Base-by-base conservation (phyloP, 2,113 vertebrate genomes). In the Calonectris borealis region DNA sequence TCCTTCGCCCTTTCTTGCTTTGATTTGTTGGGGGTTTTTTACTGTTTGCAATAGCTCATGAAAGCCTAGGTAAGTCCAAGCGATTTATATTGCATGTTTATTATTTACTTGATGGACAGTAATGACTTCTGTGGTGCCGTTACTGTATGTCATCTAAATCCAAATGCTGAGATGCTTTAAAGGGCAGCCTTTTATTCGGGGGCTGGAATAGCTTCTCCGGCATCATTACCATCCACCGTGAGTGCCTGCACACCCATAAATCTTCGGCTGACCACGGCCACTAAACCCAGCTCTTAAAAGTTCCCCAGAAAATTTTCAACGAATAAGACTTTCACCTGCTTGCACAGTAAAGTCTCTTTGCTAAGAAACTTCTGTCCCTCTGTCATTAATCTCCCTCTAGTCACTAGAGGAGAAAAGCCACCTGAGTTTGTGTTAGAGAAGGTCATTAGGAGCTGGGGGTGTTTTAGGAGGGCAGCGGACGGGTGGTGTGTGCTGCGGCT, bases 51-150 rank as follows among this genome's bases (percentile, higher is more conserved):
- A 16, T 51, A 52, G 49, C 75, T 94, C 81, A 13, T 32, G 72
- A 44, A 68, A 91, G 86, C 27, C 72, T 21, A 72, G 81, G 80
- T 82, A 64, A 92, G 83, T 49, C 81, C 52, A 21, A 57, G 69
- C 31, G 52, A 55, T 95, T 94, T 64, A 71, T 82, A 69, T 27
- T 1, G 0, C 7, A 2, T 86, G 92, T 75, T 83, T 91, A 77
- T 93, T 94, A 70, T 95, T 96, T 91, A 76, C 83, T 29, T 87
- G 95, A 94, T 52, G 83, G 95, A 95, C 96, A 94, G 93, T 91
- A 89, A 94, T 91, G 93, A 73, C 34, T 95, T 84, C 93, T 76
- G 88, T 10, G 40, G 86, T 88, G 90, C 93, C 72, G 65, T 78
- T 90, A 42, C 92, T 61, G 1, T 83, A 38, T 76, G 77, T 94